A percentile compares a stretch with the other conserved stretches of the same genome.
Evolutionary conservation across 2,113 vertebrate species (phyloP).

Genomic region (Rhinolophus ferrumequinum): DNA sequence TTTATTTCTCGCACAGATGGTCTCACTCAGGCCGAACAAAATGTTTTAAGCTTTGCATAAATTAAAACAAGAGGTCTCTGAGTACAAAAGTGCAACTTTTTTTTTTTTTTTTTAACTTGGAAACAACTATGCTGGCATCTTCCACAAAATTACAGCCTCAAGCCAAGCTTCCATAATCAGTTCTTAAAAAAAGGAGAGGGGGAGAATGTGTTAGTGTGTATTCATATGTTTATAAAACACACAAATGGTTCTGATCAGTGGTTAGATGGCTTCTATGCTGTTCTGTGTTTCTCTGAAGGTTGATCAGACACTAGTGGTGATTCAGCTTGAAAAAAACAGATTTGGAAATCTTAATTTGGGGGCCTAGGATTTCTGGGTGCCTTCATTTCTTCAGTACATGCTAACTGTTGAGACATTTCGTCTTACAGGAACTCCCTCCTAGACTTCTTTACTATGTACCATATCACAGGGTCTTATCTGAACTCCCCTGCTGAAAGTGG

Average conservation of each 20-base stretch:
- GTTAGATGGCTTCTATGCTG: background rate
- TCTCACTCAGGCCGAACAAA: constrained; percentile 90
- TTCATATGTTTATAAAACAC: background rate
- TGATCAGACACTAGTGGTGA: background rate
- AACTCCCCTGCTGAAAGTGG: background rate
- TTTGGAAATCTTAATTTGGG: background rate
- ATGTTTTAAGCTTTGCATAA: constrained; percentile 89
- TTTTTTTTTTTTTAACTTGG: constrained; percentile 65
- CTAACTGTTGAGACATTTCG: background rate
- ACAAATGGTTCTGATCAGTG: background rate
- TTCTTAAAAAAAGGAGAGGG: background rate
- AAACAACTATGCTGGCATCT: constrained; percentile 66
- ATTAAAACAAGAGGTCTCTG: constrained; percentile 86
- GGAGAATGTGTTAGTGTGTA: background rate
- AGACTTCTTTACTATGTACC: background rate
- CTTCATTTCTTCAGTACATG: background rate
- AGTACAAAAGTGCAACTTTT: constrained; percentile 83
- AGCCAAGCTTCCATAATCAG: background rate
- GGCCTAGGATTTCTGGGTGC: background rate
- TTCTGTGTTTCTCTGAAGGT: background rate
- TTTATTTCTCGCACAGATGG: constrained; percentile 89
- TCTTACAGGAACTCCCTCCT: background rate
- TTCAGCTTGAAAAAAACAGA: background rate
- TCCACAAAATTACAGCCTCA: constrained; percentile 53
- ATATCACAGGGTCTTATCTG: background rate